phyloP scores from a whole-genome alignment of 2,888 invertebrate genomes.

The Drosophila neonasuta region DNA sequence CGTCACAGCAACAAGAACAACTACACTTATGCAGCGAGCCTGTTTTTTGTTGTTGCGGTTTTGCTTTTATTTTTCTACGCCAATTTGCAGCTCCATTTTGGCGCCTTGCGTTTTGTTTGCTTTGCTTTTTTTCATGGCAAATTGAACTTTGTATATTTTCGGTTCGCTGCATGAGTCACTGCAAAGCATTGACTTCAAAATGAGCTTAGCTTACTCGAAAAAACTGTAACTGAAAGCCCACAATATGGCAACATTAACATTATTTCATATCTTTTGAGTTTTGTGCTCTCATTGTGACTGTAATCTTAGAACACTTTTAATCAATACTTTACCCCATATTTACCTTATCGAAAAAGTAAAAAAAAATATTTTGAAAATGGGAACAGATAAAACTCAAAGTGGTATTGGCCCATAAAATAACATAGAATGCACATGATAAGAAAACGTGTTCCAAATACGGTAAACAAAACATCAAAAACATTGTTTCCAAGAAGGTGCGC shows the following conservation, averaged over 20 bases:
- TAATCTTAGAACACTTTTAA: slow-evolving; percentile 35
- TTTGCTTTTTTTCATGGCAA: slow-evolving; percentile 33
- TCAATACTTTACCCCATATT: slow-evolving; percentile 19
- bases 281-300: slow-evolving; percentile 27
- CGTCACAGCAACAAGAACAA: slow-evolving; percentile 26
- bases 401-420: slow-evolving; percentile 41
- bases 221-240: slow-evolving; percentile 23
- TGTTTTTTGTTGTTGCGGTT: slow-evolving; percentile 22
- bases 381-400: slow-evolving; percentile 55
- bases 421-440: slow-evolving; percentile 59
- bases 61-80: slow-evolving; percentile 32
- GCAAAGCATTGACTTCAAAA: slow-evolving; percentile 23
- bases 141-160: slow-evolving; percentile 64
- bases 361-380: slow-evolving; percentile 1
- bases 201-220: slow-evolving; percentile 20
- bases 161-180: slow-evolving; percentile 51
- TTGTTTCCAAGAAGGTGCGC: slow-evolving; percentile 36
- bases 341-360: slow-evolving; percentile 45
- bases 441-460: slow-evolving; percentile 28
- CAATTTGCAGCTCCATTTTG: slow-evolving; percentile 53
- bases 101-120: slow-evolving; percentile 53
- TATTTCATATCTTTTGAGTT: slow-evolving; percentile 23
- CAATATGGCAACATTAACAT: background rate
- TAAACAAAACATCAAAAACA: slow-evolving; percentile 36
- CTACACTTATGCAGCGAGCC: slow-evolving; percentile 21